These are phyloP conservation scores for Panagrolaimus sp. DNA, from an alignment of 1,140 invertebrate genomes.

Conservation along the genomic window DNA sequence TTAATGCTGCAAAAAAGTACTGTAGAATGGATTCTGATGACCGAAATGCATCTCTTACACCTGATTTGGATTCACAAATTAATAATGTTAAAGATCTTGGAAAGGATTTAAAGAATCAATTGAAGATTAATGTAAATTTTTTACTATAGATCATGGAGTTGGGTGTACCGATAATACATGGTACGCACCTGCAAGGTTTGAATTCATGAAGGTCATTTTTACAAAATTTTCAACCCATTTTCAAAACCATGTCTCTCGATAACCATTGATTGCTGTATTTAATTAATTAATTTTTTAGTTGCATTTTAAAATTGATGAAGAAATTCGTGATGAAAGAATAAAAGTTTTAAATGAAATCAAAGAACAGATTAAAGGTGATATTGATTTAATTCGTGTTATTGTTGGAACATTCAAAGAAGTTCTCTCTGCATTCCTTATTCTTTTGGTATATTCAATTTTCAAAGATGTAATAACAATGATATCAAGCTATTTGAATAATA, in stretches of 20 bases:
- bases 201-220: too few relatives aligned
- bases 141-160: not conserved
- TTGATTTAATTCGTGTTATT: slow-evolving; percentile 21
- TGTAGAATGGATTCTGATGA: slow-evolving; percentile 1
- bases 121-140: slow-evolving; percentile 30
- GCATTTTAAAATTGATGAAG: slow-evolving; percentile 34
- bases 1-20: slow-evolving; percentile 14
- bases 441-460: slow-evolving; percentile 21
- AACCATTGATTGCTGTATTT: too few relatives aligned
- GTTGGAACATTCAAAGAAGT: slow-evolving; percentile 16
- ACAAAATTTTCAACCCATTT: too few relatives aligned
- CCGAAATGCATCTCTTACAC: slow-evolving; percentile 9
- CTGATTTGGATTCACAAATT: slow-evolving; percentile 31
- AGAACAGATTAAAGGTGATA: slow-evolving; percentile 21
- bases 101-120: slow-evolving; percentile 22
- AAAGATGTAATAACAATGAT: slow-evolving; percentile 17
- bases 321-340: slow-evolving; percentile 25
- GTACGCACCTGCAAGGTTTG: too few relatives aligned
- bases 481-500: slow-evolving; percentile 24
- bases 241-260: too few relatives aligned
- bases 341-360: slow-evolving; percentile 28
- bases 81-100: slow-evolving; percentile 30
- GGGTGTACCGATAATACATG: too few relatives aligned
- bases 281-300: too few relatives aligned
- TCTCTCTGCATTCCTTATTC: slow-evolving; percentile 13